A percentile compares a stretch with the other conserved stretches of the same genome.
phyloP scores from a whole-genome alignment of 1,140 invertebrate species.

The Thaumetopoea pityocampa region DNA sequence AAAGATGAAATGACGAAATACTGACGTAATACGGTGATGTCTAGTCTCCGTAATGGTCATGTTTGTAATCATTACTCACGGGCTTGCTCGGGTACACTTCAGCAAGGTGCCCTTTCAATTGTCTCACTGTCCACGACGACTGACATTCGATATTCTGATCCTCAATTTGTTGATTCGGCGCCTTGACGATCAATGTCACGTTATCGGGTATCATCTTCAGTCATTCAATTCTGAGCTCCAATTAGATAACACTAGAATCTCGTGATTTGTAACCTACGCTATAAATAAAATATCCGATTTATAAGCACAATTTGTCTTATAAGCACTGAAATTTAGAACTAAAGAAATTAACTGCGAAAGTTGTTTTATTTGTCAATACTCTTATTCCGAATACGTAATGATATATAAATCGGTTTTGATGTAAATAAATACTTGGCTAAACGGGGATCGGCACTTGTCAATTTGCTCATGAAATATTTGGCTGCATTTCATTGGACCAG shows the following conservation, averaged over 20 bases:
- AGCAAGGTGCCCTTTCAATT: slow-evolving; percentile 88
- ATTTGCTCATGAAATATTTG: slow-evolving; percentile 63
- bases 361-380: slow-evolving; percentile 15
- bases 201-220: slow-evolving; percentile 70
- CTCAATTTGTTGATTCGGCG: slow-evolving; percentile 91
- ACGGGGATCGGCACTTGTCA: slow-evolving; percentile 53
- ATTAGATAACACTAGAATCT: slow-evolving; percentile 47
- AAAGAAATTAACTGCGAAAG: slow-evolving; percentile 25
- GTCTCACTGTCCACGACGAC: slow-evolving; percentile 88
- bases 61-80: slow-evolving; percentile 76
- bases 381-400: slow-evolving; percentile 18
- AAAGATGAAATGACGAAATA: no score
- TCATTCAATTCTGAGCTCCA: slow-evolving; percentile 34
- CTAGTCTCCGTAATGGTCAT: no score
- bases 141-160: slow-evolving; percentile 90
- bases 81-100: slow-evolving; percentile 93
- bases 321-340: slow-evolving; percentile 13
- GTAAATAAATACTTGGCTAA: slow-evolving; percentile 66
- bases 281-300: not conserved
- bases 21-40: no score
- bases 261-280: slow-evolving; percentile 10
- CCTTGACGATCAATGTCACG: slow-evolving; percentile 88
- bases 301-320: not conserved
- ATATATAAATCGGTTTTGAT: slow-evolving; percentile 40
- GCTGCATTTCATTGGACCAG: slow-evolving; percentile 57